Conservation (phyloP, 2,797 vertebrate species). For the Pseudotriccus pelzelni region DNA sequence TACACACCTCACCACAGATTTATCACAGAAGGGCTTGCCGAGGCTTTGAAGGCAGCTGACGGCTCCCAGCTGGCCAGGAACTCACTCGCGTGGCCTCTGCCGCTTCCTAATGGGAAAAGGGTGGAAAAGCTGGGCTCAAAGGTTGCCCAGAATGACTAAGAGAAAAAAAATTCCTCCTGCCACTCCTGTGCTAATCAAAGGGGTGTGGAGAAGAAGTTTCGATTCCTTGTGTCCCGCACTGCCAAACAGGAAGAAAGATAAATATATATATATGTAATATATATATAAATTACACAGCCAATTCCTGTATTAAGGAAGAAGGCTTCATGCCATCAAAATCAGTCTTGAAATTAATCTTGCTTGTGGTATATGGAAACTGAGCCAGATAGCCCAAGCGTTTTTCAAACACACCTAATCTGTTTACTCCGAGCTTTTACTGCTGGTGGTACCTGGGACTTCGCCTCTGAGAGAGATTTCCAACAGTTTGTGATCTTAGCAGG, state of each 20-base stretch:
- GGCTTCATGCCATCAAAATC: not conserved
- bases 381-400: not conserved
- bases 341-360: not conserved
- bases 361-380: not conserved
- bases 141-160: slow-evolving; percentile 34
- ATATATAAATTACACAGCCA: not conserved
- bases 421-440: slow-evolving; percentile 12
- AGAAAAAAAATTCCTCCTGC: slow-evolving; percentile 53
- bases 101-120: not conserved
- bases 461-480: slow-evolving; percentile 45
- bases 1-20: not conserved
- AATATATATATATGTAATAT: not conserved
- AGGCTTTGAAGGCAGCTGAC: slow-evolving; percentile 16
- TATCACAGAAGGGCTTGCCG: not conserved
- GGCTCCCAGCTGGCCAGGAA: not conserved
- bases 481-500: slow-evolving; percentile 38
- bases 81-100: not conserved
- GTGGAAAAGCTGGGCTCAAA: slow-evolving; percentile 48
- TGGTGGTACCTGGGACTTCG: not conserved
- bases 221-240: not conserved
- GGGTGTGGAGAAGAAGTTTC: slow-evolving; percentile 45
- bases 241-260: not conserved
- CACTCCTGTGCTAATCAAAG: slow-evolving; percentile 61
- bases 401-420: slow-evolving; percentile 9
- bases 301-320: not conserved